Base-by-base conservation (phyloP, 1,140 invertebrate species). In the Steinernema khuongi region DNA sequence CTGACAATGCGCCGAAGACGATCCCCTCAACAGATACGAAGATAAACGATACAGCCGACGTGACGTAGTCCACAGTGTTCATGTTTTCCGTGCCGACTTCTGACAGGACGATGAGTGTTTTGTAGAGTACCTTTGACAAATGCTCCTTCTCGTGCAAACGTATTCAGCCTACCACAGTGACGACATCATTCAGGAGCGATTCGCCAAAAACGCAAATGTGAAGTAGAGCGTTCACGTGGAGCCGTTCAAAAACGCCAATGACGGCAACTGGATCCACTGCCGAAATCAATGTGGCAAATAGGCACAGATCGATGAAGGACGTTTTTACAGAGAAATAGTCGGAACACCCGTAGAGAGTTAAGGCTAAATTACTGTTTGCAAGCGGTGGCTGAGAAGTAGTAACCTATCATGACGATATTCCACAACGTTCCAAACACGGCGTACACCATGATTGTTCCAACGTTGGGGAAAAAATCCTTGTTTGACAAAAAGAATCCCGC, bases 201-300 rank as follows among this genome's bases (percentile, higher is more conserved):
- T 98, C 96, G 29, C 95, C 95, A 89, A 98, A 97, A 0, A 97
- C 94, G 86, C 97, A 91, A 94, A 97, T 97, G 87, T 97, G 97
- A 0, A 97, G 87, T 1, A 97, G 91, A 18, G 93, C 94, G 87
- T 96, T 79, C 1, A 79, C 74, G 43, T 80, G 76, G 31, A 79
- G 77, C 50, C 73, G 44, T 60, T 79, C 79, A 33, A 79, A 79
- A 1, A 79, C 66, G 11, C 31, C 69, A 28, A 79, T 71, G 4
- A 87, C 87, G 1, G 96, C 95, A 14, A 99, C 95, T 1, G 96
- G 96, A 88, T 99, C 96, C 18, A 98, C 95, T 67, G 96, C 96
- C n/a, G 94, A 97, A 84, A 98, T 96, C 31, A 97, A 86, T 1
- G 94, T 96, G 1, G 95, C 95, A 89, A 98, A 98, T 0, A 95